Conservation (phyloP, 2,113 vertebrate genomes). For the Apistogramma diplotaenia region DNA sequence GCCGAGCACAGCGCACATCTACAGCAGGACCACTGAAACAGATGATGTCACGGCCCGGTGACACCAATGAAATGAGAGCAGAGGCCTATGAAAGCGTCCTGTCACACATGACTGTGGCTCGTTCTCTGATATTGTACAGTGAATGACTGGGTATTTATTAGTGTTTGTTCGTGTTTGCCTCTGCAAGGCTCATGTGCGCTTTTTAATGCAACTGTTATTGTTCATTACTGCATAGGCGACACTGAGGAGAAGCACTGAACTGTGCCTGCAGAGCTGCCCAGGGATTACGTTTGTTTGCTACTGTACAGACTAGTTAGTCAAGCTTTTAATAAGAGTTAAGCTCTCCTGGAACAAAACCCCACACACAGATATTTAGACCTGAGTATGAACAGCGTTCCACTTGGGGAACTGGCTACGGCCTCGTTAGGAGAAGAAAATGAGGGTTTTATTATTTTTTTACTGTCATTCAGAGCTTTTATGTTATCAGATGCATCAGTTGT, state of each 20-base stretch:
- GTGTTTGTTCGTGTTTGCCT: not conserved
- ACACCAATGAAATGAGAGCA: not conserved
- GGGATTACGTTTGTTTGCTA: not conserved
- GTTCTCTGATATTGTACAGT: not conserved
- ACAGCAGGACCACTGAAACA: not conserved
- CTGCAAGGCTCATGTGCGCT: not conserved
- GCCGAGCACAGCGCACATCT: not conserved
- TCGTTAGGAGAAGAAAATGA: not conserved
- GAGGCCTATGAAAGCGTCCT: not conserved
- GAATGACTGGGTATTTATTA: not conserved
- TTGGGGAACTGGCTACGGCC: not conserved
- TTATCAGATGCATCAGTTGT: conserved; percentile 22
- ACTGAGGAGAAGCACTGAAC: not conserved
- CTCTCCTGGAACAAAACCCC: not conserved
- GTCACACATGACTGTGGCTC: not conserved
- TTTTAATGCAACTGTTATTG: not conserved
- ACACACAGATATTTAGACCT: not conserved
- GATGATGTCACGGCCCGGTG: too few species aligned
- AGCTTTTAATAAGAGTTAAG: not conserved
- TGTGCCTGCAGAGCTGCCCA: not conserved
- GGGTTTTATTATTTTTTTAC: not conserved
- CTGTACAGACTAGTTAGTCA: not conserved
- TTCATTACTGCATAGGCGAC: not conserved
- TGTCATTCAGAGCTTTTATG: conserved; percentile 33
- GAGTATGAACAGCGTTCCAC: not conserved